A percentile compares a stretch with the other conserved stretches of the same genome.
These are phyloP conservation scores for Scartelaos histophorus DNA, from an alignment of 2,113 vertebrate species.

Conservation along the genomic window DNA sequence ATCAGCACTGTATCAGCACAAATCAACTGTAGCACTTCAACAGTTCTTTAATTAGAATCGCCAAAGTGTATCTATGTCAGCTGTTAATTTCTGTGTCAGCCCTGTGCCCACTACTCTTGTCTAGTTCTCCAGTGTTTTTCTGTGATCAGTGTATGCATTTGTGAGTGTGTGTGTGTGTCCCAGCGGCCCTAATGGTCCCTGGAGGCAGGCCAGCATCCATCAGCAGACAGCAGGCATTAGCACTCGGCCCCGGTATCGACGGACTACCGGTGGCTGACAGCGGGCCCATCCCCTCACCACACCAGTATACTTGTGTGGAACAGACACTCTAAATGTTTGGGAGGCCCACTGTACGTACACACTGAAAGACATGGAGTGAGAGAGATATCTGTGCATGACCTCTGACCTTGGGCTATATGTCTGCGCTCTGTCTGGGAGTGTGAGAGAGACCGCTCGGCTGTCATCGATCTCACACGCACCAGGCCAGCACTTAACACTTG, in stretches of 20 bases:
- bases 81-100: conserved; percentile 5
- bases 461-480: conserved; percentile 80
- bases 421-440: conserved; percentile 60
- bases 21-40: neutral
- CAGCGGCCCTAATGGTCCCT: conserved; percentile 88
- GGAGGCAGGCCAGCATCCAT: conserved; percentile 92
- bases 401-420: conserved; percentile 87
- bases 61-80: conserved; percentile 7
- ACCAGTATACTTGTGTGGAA: conserved; percentile 40
- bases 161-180: conserved; percentile 53
- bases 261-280: conserved; percentile 62
- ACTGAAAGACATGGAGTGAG: conserved; percentile 17
- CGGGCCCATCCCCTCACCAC: conserved; percentile 53
- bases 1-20: too few species aligned
- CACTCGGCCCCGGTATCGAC: conserved; percentile 86
- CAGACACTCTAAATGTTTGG: conserved; percentile 38
- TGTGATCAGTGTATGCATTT: conserved; percentile 36
- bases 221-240: conserved; percentile 89
- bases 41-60: conserved; percentile 1
- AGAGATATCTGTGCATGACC: conserved; percentile 71
- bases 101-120: conserved; percentile 25
- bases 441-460: conserved; percentile 53
- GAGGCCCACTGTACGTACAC: conserved; percentile 38
- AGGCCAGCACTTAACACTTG: conserved; percentile 83
- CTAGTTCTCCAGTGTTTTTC: neutral